These are phyloP conservation scores for Camponotus floridanus DNA, from an alignment of 1,140 invertebrate genomes.

Conservation along the genomic window DNA sequence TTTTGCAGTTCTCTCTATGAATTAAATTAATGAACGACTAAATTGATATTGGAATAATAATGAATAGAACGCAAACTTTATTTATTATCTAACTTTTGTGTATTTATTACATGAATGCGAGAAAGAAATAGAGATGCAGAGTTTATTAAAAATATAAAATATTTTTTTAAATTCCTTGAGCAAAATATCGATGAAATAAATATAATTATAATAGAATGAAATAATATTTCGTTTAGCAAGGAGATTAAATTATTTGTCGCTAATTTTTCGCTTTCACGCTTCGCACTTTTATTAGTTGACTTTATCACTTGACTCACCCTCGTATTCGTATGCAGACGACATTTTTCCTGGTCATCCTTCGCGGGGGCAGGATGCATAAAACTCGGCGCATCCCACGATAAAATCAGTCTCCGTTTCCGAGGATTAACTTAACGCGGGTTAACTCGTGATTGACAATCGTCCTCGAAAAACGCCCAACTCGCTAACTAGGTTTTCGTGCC, in stretches of 20 bases:
- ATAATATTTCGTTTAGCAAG: neutral
- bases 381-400: constrained; percentile 5
- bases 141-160: neutral
- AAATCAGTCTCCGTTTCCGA: constrained; percentile 31
- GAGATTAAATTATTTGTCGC: neutral
- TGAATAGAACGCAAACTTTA: neutral
- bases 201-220: neutral
- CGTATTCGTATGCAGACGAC: constrained; percentile 1
- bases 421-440: neutral
- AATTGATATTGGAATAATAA: neutral
- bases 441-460: constrained; percentile 50
- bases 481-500: constrained; percentile 72
- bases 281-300: neutral
- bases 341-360: neutral
- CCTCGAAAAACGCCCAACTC: constrained; percentile 48
- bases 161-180: neutral
- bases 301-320: neutral
- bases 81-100: neutral
- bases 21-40: neutral
- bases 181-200: neutral
- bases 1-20: neutral
- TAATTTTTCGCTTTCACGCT: neutral
- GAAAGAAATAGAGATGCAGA: neutral
- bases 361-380: constrained; percentile 33
- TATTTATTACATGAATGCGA: too few species aligned